phyloP scores from a whole-genome alignment of 2,888 invertebrate genomes.

The Orchestes rusci region DNA sequence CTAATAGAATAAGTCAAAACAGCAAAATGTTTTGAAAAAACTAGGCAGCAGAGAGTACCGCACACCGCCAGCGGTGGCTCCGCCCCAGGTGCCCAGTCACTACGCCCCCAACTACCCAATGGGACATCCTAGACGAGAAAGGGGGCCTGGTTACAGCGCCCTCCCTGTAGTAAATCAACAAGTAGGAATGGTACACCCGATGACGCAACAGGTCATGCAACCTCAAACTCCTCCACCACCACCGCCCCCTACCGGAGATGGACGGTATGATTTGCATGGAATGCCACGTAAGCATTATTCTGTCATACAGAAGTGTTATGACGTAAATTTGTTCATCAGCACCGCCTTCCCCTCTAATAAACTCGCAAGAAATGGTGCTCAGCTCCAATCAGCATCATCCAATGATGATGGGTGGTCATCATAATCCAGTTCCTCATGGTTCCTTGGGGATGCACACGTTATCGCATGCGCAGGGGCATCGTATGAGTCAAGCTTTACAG shows the following conservation, averaged over 20 bases:
- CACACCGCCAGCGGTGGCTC: constrained; percentile 93
- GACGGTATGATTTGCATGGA: constrained; percentile 24
- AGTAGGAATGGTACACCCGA: constrained; percentile 82
- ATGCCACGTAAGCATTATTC: constrained; percentile 73
- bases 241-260: constrained; percentile 53
- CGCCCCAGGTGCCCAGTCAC: constrained; percentile 94
- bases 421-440: constrained; percentile 41
- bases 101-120: constrained; percentile 93
- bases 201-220: constrained; percentile 43
- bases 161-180: constrained; percentile 57
- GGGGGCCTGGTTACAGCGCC: constrained; percentile 73
- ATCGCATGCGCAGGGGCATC: constrained; percentile 42
- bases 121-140: constrained; percentile 62
- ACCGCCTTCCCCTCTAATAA: constrained; percentile 74
- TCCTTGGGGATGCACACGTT: constrained; percentile 47
- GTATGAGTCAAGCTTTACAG: constrained; percentile 33
- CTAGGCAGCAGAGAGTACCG: constrained; percentile 76
- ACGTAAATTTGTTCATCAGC: constrained; percentile 47
- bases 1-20: too few relatives aligned
- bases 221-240: constrained; percentile 57
- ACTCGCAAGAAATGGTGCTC: constrained; percentile 47
- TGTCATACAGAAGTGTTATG: neutral
- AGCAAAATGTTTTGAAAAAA: too few relatives aligned
- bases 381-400: constrained; percentile 46
- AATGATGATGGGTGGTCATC: constrained; percentile 41